Evolutionary conservation across 2,888 invertebrate genomes (phyloP), one percentile per base, ranked within the genome.

Genomic region (Altica lythri): DNA sequence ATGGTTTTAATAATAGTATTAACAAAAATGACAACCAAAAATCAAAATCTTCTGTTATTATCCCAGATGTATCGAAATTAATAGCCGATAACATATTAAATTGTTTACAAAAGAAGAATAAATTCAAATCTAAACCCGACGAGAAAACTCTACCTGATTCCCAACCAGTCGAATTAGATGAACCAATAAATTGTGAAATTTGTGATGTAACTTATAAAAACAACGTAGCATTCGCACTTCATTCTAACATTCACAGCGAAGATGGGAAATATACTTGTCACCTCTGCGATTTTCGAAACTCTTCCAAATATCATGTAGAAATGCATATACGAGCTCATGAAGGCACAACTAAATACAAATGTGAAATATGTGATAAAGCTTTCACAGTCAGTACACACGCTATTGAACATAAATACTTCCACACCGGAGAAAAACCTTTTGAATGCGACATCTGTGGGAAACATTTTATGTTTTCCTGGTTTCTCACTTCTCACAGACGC

Each of bases 391-490:
- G 78, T 50, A 80, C 80, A 16, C 80, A 80, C 68, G 80, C 81
- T 18, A 76, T 78, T 9, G 75, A 75, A 38, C 75, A 75, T 57
- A 75, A 74, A 59, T 69, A 73, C 51, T 73, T 70, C 57, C 83
- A 83, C 58, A 80, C 79, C 1, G 82, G 82, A 0, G 82, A 82
- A 54, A 81, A 81, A 48, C 75, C 75, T 3, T 74, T 73, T 49
- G 69, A 70, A 46, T 75, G 81, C 57, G 78, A 80, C 61, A 78
- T 80, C 29, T 82, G 82, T 59, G 81, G 80, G 27, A 80, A 81
- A 53, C 78, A 79, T 17, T 81, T 81, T 54, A 80, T 80, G 69
- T 75, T 73, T 53, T 73, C 75, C 0, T 81, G 83, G 68, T 82
- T 82, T 58, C 66, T 83, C 14, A 78, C 78, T 2, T 74, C 79